Evolutionary conservation across 2,888 invertebrate genomes (phyloP), one percentile per base, ranked within the genome.

Genomic region (Emesis furor): DNA sequence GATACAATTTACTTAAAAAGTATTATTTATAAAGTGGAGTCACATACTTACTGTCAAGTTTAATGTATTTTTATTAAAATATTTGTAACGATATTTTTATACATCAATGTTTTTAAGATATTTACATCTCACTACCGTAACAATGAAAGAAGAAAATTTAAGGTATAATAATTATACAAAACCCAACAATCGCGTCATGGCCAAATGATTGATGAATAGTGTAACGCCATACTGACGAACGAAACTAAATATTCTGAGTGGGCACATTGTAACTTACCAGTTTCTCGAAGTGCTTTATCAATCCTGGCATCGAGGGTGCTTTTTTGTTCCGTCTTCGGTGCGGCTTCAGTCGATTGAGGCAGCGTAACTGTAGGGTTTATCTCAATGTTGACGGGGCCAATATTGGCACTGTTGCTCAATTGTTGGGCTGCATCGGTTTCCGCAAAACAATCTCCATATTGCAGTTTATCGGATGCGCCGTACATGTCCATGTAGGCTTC

Each of bases 401-500:
- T 30, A 59, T 78, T 51, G 73, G 75, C 76, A 67, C 6, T 1
- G 77, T n/a, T 5, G 78, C 76, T 51, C 75, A 14, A 8, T 65
- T 37, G 10, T 78, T 78, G 6, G 1, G 72, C 30, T 14, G 59
- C 69, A 3, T 88, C 88, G 17, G 91, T n/a, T 3, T 90, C 89
- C 14, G 92, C 91, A 92, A 96, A 96, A 82, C 96, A 96, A 88
- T 96, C 95, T 0, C 96, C 96, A 90, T 96, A 96, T 87, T 95
- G 95, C 83, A 96, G 91, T 0, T 95, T 92, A 86, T 96, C 96
- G 1, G 94, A 87, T 4, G 95, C 96, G 0, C 96, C 96, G 90
- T 96, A 97, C 92, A 93, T 96, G 55, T 95, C 96, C 91, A 94
- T 93, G 86, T 96, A 96, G 0, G 96, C 96, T 81, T 95, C 96